Conservation (phyloP, 2,797 vertebrate genomes). For the Falco naumanni region DNA sequence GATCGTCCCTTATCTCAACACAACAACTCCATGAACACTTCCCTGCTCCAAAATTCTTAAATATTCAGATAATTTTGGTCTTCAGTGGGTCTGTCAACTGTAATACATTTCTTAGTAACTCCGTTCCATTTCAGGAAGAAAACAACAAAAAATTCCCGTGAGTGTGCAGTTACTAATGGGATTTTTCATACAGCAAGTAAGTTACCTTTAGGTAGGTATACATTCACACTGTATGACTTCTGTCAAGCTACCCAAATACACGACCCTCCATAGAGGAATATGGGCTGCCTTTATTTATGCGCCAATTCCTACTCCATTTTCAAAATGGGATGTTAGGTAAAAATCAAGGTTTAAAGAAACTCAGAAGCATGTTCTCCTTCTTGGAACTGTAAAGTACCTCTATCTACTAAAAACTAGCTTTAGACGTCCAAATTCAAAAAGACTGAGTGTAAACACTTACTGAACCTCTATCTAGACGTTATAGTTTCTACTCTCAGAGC, state of each 20-base stretch:
- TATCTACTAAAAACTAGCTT: not conserved
- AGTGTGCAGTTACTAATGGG: not conserved
- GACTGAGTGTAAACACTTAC: not conserved
- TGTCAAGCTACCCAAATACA: not conserved
- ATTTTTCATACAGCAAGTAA: slow-evolving; percentile 5
- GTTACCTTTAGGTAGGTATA: not conserved
- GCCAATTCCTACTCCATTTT: not conserved
- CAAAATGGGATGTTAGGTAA: not conserved
- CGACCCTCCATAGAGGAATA: not conserved
- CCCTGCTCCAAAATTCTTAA: not conserved
- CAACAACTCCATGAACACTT: not conserved
- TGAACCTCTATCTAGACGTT: not conserved
- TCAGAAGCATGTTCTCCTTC: not conserved
- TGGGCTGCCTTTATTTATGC: not conserved
- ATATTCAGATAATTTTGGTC: not conserved
- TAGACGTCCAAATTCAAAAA: not conserved
- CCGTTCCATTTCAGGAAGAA: slow-evolving; percentile 1
- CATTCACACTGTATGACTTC: not conserved
- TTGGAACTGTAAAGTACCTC: not conserved
- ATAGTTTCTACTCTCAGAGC: not conserved
- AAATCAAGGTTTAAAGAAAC: not conserved
- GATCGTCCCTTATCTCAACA: not conserved
- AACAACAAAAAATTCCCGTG: not conserved
- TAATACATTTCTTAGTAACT: not conserved
- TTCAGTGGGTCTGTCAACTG: not conserved